These are phyloP conservation scores for Hydropsyche betteni DNA, from an alignment of 2,888 invertebrate species.

Conservation along the genomic window DNA sequence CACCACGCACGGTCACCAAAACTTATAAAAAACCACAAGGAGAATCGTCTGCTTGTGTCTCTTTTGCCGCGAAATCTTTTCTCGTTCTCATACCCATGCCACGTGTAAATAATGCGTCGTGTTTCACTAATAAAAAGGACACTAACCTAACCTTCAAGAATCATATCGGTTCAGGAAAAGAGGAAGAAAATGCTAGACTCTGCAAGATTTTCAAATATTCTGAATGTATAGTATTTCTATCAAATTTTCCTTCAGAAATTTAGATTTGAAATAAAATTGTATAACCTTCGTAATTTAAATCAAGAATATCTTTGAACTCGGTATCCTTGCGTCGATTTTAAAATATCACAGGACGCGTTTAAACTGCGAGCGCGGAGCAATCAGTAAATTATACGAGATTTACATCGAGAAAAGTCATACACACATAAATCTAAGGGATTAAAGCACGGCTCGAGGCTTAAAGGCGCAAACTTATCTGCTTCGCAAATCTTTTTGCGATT, in stretches of 20 bases:
- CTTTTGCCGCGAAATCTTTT: constrained; percentile 13
- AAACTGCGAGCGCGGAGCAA: neutral
- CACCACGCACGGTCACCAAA: too few species aligned
- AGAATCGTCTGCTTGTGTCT: neutral
- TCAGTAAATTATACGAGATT: constrained; percentile 23
- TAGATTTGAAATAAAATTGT: too few species aligned
- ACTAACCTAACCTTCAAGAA: neutral
- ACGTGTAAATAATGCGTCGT: constrained; percentile 16
- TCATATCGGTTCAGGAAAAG: neutral
- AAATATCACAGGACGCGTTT: too few species aligned
- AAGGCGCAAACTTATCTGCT: constrained; percentile 9
- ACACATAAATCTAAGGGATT: constrained; percentile 21
- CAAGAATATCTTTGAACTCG: too few species aligned
- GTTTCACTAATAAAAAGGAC: neutral
- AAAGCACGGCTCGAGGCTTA: constrained; percentile 1
- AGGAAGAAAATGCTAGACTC: neutral
- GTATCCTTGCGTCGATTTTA: too few species aligned
- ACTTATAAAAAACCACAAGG: too few species aligned
- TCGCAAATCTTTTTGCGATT: constrained; percentile 27
- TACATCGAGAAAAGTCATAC: constrained; percentile 24
- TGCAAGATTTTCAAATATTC: neutral
- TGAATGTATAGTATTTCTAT: too few species aligned
- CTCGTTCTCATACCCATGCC: constrained; percentile 1
- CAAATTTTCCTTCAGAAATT: too few species aligned
- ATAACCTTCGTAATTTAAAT: too few species aligned